Conservation (phyloP, 2,888 invertebrate genomes). For the Nasonovia ribisnigri region DNA sequence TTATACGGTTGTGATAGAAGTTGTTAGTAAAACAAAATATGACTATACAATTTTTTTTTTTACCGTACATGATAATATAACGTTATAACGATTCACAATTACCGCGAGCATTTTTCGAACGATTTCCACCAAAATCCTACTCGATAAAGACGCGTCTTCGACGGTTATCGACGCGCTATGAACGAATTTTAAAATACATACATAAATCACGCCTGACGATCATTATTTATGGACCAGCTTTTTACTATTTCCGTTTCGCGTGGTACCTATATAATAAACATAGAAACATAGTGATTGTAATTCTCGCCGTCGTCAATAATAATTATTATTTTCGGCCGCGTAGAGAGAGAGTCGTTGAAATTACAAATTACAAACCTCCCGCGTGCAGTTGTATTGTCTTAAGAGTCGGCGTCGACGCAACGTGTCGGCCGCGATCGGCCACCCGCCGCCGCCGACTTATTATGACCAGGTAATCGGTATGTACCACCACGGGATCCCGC, state of each 20-base stretch:
- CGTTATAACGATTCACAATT: neutral
- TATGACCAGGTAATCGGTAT: constrained; percentile 14
- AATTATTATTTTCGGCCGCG: neutral
- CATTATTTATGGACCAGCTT: constrained; percentile 34
- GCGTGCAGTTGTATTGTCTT: constrained; percentile 15
- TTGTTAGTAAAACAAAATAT: neutral
- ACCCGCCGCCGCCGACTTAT: neutral
- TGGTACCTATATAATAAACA: neutral
- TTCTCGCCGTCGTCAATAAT: neutral
- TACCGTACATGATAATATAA: neutral
- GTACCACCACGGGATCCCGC: neutral
- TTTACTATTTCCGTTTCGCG: constrained; percentile 1
- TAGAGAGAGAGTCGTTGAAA: constrained; percentile 1
- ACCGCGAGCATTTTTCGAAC: neutral
- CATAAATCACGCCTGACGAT: constrained; percentile 23
- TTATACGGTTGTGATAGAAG: neutral
- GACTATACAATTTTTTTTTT: neutral
- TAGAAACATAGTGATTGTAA: neutral
- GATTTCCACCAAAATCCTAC: neutral
- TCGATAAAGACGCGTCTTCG: neutral
- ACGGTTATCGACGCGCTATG: neutral
- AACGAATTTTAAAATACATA: neutral
- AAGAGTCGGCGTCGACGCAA: neutral
- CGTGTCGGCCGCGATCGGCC: neutral
- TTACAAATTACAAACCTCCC: neutral